Percentiles rank a stretch among this genome's conserved stretches.
These are phyloP conservation scores for Meles meles DNA, from an alignment of 2,113 vertebrate species.

Conservation along the genomic window DNA sequence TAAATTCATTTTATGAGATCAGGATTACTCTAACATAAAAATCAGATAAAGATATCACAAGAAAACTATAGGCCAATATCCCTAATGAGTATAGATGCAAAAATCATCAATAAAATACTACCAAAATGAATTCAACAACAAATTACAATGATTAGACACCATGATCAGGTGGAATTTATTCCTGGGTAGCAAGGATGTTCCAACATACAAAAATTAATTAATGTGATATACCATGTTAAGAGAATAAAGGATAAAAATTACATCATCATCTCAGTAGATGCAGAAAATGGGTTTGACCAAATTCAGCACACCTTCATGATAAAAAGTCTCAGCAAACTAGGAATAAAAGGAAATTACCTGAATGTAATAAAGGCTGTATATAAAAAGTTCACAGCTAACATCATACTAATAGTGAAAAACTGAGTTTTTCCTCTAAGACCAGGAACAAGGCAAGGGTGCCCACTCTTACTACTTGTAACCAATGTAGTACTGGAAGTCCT, in stretches of 20 bases:
- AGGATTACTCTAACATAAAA: background rate
- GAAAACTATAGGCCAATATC: background rate
- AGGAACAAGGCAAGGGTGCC: background rate
- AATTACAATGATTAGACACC: background rate
- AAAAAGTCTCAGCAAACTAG: background rate
- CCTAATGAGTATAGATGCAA: background rate
- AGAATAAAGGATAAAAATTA: background rate
- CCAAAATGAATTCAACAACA: background rate
- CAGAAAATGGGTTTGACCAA: background rate
- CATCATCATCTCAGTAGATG: background rate
- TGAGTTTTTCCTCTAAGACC: background rate
- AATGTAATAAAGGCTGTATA: background rate
- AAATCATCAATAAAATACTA: background rate
- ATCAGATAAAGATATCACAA: background rate
- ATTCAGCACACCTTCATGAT: background rate
- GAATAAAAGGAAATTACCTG: background rate
- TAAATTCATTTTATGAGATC: background rate
- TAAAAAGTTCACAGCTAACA: background rate
- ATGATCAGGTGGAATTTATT: background rate
- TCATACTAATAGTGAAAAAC: background rate
- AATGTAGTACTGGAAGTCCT: background rate
- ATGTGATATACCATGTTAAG: background rate
- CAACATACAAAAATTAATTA: background rate
- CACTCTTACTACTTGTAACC: background rate
- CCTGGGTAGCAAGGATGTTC: background rate